A percentile compares a stretch with the other conserved stretches of the same genome.
Conservation (phyloP, 2,797 vertebrate genomes). For the Microcaecilia unicolor region DNA sequence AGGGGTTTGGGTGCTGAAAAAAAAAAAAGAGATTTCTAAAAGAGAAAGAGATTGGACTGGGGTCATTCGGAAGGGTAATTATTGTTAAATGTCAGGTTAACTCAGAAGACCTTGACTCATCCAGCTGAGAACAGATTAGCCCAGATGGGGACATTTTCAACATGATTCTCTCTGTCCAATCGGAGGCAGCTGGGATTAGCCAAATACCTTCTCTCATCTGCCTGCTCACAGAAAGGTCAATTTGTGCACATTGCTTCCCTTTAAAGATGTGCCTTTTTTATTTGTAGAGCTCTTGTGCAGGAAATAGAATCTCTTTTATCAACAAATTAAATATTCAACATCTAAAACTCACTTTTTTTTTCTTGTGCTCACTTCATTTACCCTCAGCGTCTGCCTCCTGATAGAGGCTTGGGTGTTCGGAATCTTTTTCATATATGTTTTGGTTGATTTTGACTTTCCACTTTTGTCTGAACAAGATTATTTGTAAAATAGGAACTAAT, state of each 20-base stretch:
- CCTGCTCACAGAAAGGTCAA: slow-evolving; percentile 80
- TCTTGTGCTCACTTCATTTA: slow-evolving; percentile 57
- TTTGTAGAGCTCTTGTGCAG: slow-evolving; percentile 46
- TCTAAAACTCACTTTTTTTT: slow-evolving; percentile 51
- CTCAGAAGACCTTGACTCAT: slow-evolving; percentile 74
- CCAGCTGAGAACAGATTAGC: slow-evolving; percentile 81
- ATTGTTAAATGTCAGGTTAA: slow-evolving; percentile 88
- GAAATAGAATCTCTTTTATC: slow-evolving; percentile 65
- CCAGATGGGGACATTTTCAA: slow-evolving; percentile 84
- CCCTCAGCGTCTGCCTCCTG: slow-evolving; percentile 35
- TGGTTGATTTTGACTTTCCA: slow-evolving; percentile 1
- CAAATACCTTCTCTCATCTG: slow-evolving; percentile 81
- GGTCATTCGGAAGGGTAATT: slow-evolving; percentile 81
- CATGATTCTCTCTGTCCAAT: slow-evolving; percentile 68
- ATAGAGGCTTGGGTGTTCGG: too few relatives aligned
- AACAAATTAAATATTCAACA: slow-evolving; percentile 70
- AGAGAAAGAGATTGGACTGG: slow-evolving; percentile 61
- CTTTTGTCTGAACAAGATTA: too few relatives aligned
- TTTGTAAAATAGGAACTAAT: too few relatives aligned
- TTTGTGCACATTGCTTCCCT: slow-evolving; percentile 76
- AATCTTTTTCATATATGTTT: too few relatives aligned
- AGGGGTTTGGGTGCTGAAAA: slow-evolving; percentile 55
- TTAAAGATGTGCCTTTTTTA: slow-evolving; percentile 63
- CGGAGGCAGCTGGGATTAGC: slow-evolving; percentile 73
- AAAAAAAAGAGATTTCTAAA: slow-evolving; percentile 65